phyloP scores from a whole-genome alignment of 2,797 vertebrate genomes.

The Gallirallus australis region DNA sequence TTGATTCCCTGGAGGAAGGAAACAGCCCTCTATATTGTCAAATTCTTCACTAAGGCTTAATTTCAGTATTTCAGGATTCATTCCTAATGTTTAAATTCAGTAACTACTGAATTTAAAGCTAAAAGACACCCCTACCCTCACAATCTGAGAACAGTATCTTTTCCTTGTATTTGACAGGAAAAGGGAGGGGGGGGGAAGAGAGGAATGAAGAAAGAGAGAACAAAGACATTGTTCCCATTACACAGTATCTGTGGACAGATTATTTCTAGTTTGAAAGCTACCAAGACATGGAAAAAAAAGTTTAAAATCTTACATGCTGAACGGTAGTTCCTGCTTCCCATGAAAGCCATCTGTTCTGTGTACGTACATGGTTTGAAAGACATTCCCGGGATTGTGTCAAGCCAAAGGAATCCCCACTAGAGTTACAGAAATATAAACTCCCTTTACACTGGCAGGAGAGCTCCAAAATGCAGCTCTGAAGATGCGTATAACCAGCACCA shows the following conservation, averaged over 20 bases:
- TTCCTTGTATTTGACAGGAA: background rate
- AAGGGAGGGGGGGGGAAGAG: background rate
- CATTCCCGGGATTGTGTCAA: constrained; percentile 65
- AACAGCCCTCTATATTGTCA: background rate
- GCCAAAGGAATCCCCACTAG: constrained; percentile 68
- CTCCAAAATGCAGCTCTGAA: constrained; percentile 14
- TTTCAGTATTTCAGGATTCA: background rate
- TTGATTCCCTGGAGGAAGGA: background rate
- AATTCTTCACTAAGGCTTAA: background rate
- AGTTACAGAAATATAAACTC: constrained; percentile 67
- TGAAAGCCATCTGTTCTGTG: constrained; percentile 61
- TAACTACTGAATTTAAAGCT: background rate
- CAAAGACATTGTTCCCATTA: constrained; percentile 2
- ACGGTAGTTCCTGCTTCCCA: constrained; percentile 62
- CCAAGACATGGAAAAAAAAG: background rate
- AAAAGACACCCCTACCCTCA: background rate
- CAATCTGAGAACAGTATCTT: background rate
- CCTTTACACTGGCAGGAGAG: constrained; percentile 9
- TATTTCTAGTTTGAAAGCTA: constrained; percentile 27
- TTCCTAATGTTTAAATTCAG: background rate
- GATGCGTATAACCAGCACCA: background rate
- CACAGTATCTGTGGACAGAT: background rate
- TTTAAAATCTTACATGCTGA: background rate
- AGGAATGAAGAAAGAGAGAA: background rate
- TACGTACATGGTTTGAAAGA: constrained; percentile 56